Base-by-base conservation (phyloP, 1,140 invertebrate genomes). In the Caenorhabditis briggsae region DNA sequence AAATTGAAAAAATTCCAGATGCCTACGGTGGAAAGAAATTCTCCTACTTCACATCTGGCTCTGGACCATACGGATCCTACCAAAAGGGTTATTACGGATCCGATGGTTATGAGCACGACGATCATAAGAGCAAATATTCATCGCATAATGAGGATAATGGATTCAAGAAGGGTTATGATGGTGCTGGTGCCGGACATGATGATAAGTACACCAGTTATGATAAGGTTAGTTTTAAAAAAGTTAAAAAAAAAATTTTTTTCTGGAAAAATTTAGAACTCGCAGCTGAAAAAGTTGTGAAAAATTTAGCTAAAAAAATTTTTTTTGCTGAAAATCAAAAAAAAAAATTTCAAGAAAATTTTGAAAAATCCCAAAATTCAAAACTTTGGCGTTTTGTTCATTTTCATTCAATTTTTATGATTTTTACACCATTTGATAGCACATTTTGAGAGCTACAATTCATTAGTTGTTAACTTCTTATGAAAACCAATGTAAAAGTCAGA, bases 1-100 rank as follows among this genome's bases (percentile, higher is more conserved):
- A 33, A 33, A 33, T 33, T n/a, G n/a, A n/a, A n/a, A n/a, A n/a
- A n/a, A n/a, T 65, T 78, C 12, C 20, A 78, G 87, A 88, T 23
- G 87, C 84, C 33, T 70, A 88, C 9, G 87, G 87, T 41, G 41
- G 43, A 33, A 88, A 88, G 87, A 88, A 88, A 58, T 88, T 78
- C 87, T 82, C 70, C 20, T 88, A 88, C 85, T 87, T 83, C 78
- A 82, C 74, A 23, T 59, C 84, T 14, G 87, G 87, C 16, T 87
- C 84, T n/a, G 87, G 87, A 82, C 87, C 87, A 53, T 53, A 88
- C 7, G 87, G 87, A 56, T 88, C 41, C 18, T 88, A 88, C 84
- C 55, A 70, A 41, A 88, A 88, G 78, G 87, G 87, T n/a, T 88
- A 88, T 53, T 88, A 86, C 48, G 87, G 87, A n/a, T 56, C 46